Evolutionary conservation across 2,888 invertebrate species (phyloP), one percentile per base, ranked within the genome.

Genomic region (Chaetogeoica ovagalla): DNA sequence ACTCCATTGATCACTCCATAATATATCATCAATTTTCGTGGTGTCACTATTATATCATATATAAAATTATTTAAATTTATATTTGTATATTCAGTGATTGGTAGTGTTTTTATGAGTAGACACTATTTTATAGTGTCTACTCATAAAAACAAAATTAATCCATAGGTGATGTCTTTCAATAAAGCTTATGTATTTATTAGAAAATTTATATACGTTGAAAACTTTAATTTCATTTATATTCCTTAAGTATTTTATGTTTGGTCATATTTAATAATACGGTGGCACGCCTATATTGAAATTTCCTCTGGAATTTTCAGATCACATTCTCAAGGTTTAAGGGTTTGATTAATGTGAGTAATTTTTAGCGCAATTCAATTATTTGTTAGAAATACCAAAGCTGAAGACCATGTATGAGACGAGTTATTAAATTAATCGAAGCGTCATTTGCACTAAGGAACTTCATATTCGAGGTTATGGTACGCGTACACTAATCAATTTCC

Each of bases 301-400:
- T 52, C 7, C 17, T 59, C 15, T 69, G 77, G 77, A 77, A 77
- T 77, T 77, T 70, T 21, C 30, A 37, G 21, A 62, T 37, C 69
- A 30, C 69, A 77, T 77, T 69, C 69, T 52, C 17, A 13, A 69
- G 37, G 52, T n/a, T 60, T 60, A 6, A 48, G 59, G 48, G 68
- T 60, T 62, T 69, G 69, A 70, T 77, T 77, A 77, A 77, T 60
- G 17, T n/a, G 69, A 43, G 52, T 77, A 69, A 62, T 77, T 77
- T 69, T 77, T 52, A 69, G 11, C 13, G 62, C 52, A 69, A 77
- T 77, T 37, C 62, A 77, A 77, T 77, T 52, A 69, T 77, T 69
- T 69, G 15, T 52, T 60, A 60, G 1, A 60, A 77, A 77, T 69
- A 69, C 68, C 69, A 48, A 15, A 1, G 11, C 48, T 48, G 13